phyloP scores from a whole-genome alignment of 2,888 invertebrate genomes.

The Antheraea assamensis region DNA sequence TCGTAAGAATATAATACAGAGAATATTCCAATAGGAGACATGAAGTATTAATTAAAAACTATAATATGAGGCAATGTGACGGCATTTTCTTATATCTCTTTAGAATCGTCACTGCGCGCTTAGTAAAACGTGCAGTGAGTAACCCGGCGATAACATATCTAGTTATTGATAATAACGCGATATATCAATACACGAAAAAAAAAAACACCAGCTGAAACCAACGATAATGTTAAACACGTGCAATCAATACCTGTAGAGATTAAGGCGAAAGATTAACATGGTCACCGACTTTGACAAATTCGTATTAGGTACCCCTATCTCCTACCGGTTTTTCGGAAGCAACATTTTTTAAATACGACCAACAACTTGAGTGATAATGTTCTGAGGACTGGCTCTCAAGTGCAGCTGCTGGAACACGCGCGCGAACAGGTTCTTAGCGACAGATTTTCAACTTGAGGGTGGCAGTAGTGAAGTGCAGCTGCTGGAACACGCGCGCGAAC shows the following conservation, averaged over 20 bases:
- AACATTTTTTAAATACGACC: no score
- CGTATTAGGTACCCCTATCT: no score
- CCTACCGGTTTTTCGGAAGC: no score
- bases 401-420: no score
- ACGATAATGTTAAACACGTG: slow-evolving; percentile 1
- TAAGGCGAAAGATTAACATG: not conserved
- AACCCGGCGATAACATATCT: not conserved
- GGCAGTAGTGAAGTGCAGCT: no score
- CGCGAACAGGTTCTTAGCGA: no score
- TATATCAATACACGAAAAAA: not conserved
- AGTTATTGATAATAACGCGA: not conserved
- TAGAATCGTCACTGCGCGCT: not conserved
- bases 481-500: no score
- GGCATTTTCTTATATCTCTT: not conserved
- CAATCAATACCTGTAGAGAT: not conserved
- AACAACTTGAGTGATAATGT: no score
- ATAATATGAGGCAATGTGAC: not conserved
- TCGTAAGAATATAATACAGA: no score
- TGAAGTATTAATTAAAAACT: not conserved
- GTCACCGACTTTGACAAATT: no score
- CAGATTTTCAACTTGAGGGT: no score
- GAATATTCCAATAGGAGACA: not conserved
- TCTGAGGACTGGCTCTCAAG: no score
- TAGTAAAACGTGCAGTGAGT: not conserved
- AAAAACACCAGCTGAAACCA: not conserved